Evolutionary conservation across 2,888 invertebrate species (phyloP), one percentile per base, ranked within the genome.

Genomic region (Andrena camellia): DNA sequence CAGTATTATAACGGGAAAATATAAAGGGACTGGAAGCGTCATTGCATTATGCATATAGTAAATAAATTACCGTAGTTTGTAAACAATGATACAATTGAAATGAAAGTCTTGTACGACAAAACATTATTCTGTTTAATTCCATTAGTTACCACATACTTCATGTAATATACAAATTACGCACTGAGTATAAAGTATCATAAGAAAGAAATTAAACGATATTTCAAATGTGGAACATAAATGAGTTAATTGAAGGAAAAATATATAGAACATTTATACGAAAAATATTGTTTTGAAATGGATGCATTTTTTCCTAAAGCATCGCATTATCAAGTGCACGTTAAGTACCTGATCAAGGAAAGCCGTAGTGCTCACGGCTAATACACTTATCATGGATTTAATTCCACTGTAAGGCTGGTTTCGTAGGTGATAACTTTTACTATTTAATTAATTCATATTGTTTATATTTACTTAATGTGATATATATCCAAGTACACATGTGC

Each of bases 281-380:
- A 66, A 50, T 29, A 68, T 74, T 13, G 20, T 31, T 67, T 75
- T 20, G 42, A 71, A 67, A 42, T 8, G 8, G 68, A 29, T 52
- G 26, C 26, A 63, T 63, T 63, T 17, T 57, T 62, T 63, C 42
- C 48, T 33, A 52, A 81, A n/a, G 50, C 59, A 54, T 83, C 68
- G 71, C 48, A 63, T 75, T 64, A 59, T 74, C 63, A 52, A 82
- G 64, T 78, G 67, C 78, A 83, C 54, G 67, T 83, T 78, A 60
- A 83, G 91, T 91, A 91, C 89, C 90, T 91, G 91, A 91, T 87
- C 83, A 88, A 66, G 84, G 69, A 83, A 77, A 84, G 81, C 80
- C 84, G 48, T 78, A 64, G 26, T 78, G 42, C 73, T 78, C 68
- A 33, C 70, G 75, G 67, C 71, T 78, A 81, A 75, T 74, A 70